A percentile compares a stretch with the other conserved stretches of the same genome.
Conservation (phyloP, 2,888 invertebrate species). For the Drosophila greeni region DNA sequence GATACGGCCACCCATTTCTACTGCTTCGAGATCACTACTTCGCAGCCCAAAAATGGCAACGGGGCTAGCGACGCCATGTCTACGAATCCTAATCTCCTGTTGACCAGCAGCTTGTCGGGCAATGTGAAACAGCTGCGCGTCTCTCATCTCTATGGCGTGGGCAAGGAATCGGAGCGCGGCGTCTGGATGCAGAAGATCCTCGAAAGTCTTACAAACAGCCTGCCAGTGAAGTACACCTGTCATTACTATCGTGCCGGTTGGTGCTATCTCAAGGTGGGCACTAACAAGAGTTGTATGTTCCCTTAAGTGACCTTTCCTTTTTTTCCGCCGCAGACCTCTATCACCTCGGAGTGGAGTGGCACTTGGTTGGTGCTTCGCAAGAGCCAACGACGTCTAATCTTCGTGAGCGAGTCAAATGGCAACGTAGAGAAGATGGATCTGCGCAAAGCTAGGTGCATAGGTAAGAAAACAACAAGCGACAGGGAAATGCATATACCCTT, state of each 20-base stretch:
- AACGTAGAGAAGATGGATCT: conserved; percentile 85
- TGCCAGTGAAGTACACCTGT: conserved; percentile 84
- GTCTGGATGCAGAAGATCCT: conserved; percentile 90
- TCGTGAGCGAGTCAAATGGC: conserved; percentile 76
- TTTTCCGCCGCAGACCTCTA: conserved; percentile 68
- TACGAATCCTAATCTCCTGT: conserved; percentile 77
- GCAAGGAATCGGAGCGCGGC: conserved; percentile 78
- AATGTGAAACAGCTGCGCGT: conserved; percentile 76
- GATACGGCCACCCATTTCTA: conserved; percentile 78
- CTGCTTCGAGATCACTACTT: conserved; percentile 78
- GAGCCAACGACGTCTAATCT: conserved; percentile 81
- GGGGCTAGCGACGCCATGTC: conserved; percentile 50
- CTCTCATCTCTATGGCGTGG: conserved; percentile 79
- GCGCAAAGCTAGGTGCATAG: conserved; percentile 88
- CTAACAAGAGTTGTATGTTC: no score
- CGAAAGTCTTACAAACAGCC: conserved; percentile 85
- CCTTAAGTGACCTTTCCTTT: background rate
- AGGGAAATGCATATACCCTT: background rate
- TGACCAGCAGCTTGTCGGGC: conserved; percentile 75
- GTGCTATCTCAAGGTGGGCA: conserved; percentile 86
- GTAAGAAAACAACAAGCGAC: conserved; percentile 78
- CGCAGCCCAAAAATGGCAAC: conserved; percentile 73
- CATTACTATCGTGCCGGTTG: conserved; percentile 88
- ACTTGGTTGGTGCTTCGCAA: conserved; percentile 88
- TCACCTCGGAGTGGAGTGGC: conserved; percentile 83